A percentile compares a stretch with the other conserved stretches of the same genome.
Conservation (phyloP, 2,797 vertebrate genomes). For the Lepilemur ruficaudatus region DNA sequence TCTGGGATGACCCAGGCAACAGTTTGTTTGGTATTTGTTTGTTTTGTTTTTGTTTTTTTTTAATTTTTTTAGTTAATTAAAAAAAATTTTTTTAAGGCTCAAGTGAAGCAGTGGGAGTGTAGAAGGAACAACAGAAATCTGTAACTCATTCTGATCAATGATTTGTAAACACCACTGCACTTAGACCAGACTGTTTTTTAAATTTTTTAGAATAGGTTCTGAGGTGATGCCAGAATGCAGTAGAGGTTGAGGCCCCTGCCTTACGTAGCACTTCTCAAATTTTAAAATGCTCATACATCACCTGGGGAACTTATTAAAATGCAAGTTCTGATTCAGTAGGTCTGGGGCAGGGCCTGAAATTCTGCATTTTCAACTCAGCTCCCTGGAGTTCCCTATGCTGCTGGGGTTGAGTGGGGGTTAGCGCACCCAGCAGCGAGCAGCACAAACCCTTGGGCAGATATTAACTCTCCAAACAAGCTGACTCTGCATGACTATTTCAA, state of each 20-base stretch:
- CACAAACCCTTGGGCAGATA: neutral
- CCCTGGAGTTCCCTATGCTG: neutral
- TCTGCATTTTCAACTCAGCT: neutral
- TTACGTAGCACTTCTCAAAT: neutral
- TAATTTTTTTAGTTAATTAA: neutral
- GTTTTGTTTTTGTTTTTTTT: neutral
- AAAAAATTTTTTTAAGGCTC: no score
- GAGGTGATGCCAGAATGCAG: neutral
- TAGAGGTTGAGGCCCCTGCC: neutral
- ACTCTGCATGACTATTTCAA: neutral
- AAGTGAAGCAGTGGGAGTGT: no score
- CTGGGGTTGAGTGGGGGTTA: fast-evolving
- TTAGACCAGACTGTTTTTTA: neutral
- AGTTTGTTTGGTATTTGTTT: neutral
- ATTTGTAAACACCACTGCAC: no score
- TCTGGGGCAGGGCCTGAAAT: neutral
- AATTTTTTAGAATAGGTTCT: neutral
- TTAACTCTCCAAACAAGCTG: neutral
- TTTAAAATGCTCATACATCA: neutral
- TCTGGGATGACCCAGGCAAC: neutral
- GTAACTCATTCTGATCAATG: no score
- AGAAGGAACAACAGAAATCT: no score
- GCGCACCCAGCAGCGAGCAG: no score
- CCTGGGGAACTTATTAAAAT: neutral
- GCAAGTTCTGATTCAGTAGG: neutral